Evolutionary conservation across 1,140 invertebrate genomes (phyloP).

Genomic region (Dreissena polymorpha): DNA sequence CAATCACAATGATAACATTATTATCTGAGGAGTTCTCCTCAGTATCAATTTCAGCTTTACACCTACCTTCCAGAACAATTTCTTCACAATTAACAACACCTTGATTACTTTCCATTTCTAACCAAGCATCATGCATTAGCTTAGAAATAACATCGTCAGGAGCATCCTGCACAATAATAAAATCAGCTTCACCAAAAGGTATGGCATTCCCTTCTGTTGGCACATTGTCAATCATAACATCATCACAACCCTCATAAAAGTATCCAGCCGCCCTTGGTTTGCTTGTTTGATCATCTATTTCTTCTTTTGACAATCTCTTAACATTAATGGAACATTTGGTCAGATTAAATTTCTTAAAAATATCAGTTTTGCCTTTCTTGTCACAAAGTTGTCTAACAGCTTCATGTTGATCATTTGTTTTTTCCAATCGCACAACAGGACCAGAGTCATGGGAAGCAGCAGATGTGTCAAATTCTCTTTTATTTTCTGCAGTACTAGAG

Average conservation of each 20-base stretch:
- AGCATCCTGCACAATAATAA: neutral
- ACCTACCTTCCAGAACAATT: constrained; percentile 14
- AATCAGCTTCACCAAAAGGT: too few relatives aligned
- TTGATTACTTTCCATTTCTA: neutral
- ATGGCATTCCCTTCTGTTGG: neutral
- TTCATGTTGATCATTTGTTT: too few relatives aligned
- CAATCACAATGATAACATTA: constrained; percentile 28
- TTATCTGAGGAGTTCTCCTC: neutral
- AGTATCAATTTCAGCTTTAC: neutral
- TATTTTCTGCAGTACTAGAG: neutral
- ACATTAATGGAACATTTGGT: constrained; percentile 16
- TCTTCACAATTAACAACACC: constrained; percentile 11
- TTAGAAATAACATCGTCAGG: neutral
- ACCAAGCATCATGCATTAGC: neutral
- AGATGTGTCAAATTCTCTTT: neutral
- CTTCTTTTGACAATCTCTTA: constrained; percentile 19
- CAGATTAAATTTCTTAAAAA: constrained; percentile 1
- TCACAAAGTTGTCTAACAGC: too few relatives aligned
- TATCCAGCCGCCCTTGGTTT: neutral
- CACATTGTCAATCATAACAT: neutral
- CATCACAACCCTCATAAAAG: neutral
- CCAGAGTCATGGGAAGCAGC: too few relatives aligned
- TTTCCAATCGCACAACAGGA: too few relatives aligned
- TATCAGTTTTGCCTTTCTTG: neutral
- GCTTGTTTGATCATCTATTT: constrained; percentile 1